These are phyloP conservation scores for Oophaga sylvatica DNA, from an alignment of 2,797 vertebrate species.

Conservation along the genomic window DNA sequence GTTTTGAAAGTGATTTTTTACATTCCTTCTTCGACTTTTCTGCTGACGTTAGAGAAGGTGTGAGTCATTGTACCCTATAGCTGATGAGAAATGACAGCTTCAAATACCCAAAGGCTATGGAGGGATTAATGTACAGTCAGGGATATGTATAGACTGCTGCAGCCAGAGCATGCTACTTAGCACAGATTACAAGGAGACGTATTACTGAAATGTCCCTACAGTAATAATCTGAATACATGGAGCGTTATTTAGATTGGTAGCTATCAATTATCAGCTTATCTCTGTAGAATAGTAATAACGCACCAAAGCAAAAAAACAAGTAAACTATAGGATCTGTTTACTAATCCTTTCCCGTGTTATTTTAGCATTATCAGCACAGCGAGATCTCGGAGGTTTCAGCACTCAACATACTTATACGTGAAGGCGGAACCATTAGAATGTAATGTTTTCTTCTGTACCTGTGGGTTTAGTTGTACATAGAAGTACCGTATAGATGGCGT, in stretches of 20 bases:
- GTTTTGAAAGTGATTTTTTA: background rate
- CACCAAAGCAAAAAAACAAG: background rate
- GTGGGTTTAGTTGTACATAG: background rate
- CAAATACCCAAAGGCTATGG: constrained; percentile 5
- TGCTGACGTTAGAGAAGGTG: constrained; percentile 22
- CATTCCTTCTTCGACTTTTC: background rate
- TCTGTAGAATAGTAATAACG: constrained; percentile 29
- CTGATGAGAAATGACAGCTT: constrained; percentile 37
- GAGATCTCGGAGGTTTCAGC: background rate
- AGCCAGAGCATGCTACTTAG: background rate
- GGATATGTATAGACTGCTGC: background rate
- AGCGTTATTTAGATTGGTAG: constrained; percentile 7
- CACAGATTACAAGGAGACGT: background rate
- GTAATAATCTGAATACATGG: background rate
- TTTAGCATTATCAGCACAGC: background rate
- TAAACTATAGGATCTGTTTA: constrained; percentile 18
- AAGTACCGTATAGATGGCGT: background rate
- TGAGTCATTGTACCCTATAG: constrained; percentile 32
- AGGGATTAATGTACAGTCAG: constrained; percentile 4
- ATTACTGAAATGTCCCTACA: background rate
- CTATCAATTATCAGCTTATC: constrained; percentile 48
- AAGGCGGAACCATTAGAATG: background rate
- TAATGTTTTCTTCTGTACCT: background rate
- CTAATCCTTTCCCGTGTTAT: constrained; percentile 26
- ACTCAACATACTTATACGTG: background rate